Conservation (phyloP, 1,140 invertebrate species). For the Glomeris maerens region DNA sequence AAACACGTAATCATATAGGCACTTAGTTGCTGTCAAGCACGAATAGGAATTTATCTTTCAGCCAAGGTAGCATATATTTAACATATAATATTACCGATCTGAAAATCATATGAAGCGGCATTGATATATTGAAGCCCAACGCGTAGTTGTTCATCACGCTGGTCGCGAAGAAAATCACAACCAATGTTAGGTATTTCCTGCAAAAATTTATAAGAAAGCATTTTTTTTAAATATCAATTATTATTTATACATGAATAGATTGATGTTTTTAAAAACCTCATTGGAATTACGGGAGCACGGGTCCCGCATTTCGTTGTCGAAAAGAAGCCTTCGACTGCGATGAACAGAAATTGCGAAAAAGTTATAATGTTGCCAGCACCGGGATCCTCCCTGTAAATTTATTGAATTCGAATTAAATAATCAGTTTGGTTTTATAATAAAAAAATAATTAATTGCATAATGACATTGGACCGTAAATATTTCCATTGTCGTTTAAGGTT, state of each 20-base stretch:
- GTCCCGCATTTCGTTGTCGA: constrained; percentile 77
- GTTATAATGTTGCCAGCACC: constrained; percentile 86
- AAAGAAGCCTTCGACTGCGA: constrained; percentile 78
- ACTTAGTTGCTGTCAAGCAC: no score
- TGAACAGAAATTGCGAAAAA: constrained; percentile 82
- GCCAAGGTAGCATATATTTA: constrained; percentile 3
- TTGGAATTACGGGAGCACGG: constrained; percentile 42
- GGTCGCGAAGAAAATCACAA: constrained; percentile 77
- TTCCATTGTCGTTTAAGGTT: neutral
- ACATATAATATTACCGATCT: constrained; percentile 55
- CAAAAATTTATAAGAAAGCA: constrained; percentile 22
- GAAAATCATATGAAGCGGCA: constrained; percentile 98
- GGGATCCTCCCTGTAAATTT: constrained; percentile 64
- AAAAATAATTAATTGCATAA: constrained; percentile 9
- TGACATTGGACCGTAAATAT: neutral
- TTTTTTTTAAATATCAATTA: constrained; percentile 16
- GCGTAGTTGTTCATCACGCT: constrained; percentile 94
- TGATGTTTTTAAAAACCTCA: no score
- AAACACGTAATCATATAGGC: no score
- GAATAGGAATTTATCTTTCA: constrained; percentile 8
- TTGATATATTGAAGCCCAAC: constrained; percentile 91
- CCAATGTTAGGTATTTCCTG: constrained; percentile 71
- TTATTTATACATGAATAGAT: constrained; percentile 18
- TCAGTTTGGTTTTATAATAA: no score
- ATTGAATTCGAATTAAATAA: no score